Base-by-base conservation (phyloP, 2,113 vertebrate genomes). In the Pampusana beccarii region DNA sequence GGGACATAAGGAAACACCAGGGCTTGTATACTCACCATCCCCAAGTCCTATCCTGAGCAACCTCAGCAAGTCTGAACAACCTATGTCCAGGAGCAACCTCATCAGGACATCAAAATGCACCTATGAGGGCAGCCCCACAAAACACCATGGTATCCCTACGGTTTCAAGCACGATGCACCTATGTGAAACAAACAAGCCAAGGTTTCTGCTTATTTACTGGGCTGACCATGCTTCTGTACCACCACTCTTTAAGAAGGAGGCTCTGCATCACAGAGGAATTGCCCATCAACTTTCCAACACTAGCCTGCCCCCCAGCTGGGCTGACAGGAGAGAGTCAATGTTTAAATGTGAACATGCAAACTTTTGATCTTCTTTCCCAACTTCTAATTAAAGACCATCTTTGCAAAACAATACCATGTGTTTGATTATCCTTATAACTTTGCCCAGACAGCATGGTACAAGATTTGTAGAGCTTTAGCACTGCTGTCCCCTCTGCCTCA, bases 81-180 rank as follows among this genome's bases (percentile, higher is more conserved):
- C 73, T 19, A 2, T 7, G 5, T 40, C 18, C 24, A 64, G 62
- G 8, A 93, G 44, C 42, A 78, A 75, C 13, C 8, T 72, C 5
- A 54, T 34, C 44, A 73, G 54, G 44, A 11, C 44, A 78, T 2
- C 50, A 33, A 13, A 2, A 2, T 8, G 16, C 1, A n/a, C 7
- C 42, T 38, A 26, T 3, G 26, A 73, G 26, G 11, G 31, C 34
- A 72, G 26, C 57, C 53, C 20, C 64, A 34, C 15, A 57, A n/a
- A 61, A 11, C 0, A 0, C 6, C 46, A 46, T 0, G 3, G 53
- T 15, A 60, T 6, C 23, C 31, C 58, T 54, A 16, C 1, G 3
- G 13, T 50, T 67, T 50, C 42, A 44, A 33, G 42, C 16, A 31
- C 2, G 16, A 10, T 13, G 18, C 16, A 18, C 28, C 34, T 11